Base-by-base conservation (phyloP, 1,140 invertebrate species). In the Parapsyche elsis region DNA sequence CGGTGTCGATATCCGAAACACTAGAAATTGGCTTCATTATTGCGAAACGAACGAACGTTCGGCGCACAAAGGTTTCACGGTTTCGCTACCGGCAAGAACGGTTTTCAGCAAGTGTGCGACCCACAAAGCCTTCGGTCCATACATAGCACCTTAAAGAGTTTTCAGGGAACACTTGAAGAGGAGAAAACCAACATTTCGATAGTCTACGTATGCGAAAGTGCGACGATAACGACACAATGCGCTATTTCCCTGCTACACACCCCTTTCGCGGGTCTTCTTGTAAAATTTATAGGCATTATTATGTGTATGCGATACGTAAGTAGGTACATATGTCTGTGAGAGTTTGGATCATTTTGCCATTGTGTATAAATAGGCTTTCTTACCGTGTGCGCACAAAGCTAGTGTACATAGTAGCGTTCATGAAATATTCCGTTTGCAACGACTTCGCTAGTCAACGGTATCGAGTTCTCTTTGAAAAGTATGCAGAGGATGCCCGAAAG, bases 1-100 rank as follows among this genome's bases (percentile, higher is more conserved):
- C 16, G 59, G 24, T 53, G 10, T 24, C 24, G 64, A 67, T 67
- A 67, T 67, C 64, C 64, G 64, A 67, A 26, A 61, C 59, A 23
- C 59, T 19, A 67, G 30, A 38, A 67, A 67, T 67, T 67, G 64
- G 64, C 64, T 67, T 67, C 64, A 67, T 67, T 67, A 67, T 24
- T 12, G 24, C 64, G 64, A 21, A 21, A 61, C 59, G 19, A 61
- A 61, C 59, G 9, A 14, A 23, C 49, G 49, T 53, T 53, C 4
- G 4, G 16, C 12, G 16, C 49, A 53, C 16, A 16, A 53, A 53
- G 16, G 1, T 53, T 38, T 4, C 30, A 38, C 30, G 30, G 30
- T 38, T 38, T 38, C 30, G 7, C 30, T 38, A 4, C 49, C 2
- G 12, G 49, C 10, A 53, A 61, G 16, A 61, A 21, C 16, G n/a